These are phyloP conservation scores for Cetonia aurata DNA, from an alignment of 2,888 invertebrate genomes.

Conservation along the genomic window DNA sequence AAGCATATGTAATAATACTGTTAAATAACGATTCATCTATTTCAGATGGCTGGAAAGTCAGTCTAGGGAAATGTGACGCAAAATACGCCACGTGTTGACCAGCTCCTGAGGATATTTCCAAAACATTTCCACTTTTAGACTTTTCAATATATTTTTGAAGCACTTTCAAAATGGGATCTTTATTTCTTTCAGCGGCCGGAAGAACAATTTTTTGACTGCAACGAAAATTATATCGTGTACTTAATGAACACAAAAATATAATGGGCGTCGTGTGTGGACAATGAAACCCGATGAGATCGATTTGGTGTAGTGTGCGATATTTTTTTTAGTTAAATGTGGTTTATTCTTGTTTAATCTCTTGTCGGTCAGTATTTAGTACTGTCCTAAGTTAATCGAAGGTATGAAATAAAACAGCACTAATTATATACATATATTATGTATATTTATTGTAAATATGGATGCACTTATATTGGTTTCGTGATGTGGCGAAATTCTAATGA, in stretches of 20 bases:
- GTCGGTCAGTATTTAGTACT: too few species aligned
- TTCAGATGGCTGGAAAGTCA: conserved; percentile 87
- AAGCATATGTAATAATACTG: conserved; percentile 72
- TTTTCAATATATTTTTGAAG: conserved; percentile 73
- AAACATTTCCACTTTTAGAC: conserved; percentile 65
- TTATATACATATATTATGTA: too few species aligned
- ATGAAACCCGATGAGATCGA: too few species aligned
- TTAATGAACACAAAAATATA: background rate
- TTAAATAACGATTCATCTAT: conserved; percentile 73
- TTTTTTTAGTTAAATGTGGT: too few species aligned
- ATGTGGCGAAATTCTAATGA: too few species aligned
- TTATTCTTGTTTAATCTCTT: too few species aligned
- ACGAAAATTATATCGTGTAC: conserved; percentile 30
- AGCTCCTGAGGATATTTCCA: conserved; percentile 86
- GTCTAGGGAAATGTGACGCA: conserved; percentile 80
- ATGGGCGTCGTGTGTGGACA: too few species aligned
- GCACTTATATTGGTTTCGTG: too few species aligned
- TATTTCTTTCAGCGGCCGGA: conserved; percentile 82
- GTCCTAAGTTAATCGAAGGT: too few species aligned
- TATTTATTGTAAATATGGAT: too few species aligned
- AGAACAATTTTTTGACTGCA: conserved; percentile 71
- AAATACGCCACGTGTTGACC: conserved; percentile 87
- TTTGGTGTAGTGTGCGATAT: too few species aligned
- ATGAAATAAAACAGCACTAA: too few species aligned
- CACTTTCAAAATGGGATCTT: conserved; percentile 80